A percentile compares a stretch with the other conserved stretches of the same genome.
Evolutionary conservation across 2,113 vertebrate species (phyloP).

Genomic region (Planiliza haematocheilus): DNA sequence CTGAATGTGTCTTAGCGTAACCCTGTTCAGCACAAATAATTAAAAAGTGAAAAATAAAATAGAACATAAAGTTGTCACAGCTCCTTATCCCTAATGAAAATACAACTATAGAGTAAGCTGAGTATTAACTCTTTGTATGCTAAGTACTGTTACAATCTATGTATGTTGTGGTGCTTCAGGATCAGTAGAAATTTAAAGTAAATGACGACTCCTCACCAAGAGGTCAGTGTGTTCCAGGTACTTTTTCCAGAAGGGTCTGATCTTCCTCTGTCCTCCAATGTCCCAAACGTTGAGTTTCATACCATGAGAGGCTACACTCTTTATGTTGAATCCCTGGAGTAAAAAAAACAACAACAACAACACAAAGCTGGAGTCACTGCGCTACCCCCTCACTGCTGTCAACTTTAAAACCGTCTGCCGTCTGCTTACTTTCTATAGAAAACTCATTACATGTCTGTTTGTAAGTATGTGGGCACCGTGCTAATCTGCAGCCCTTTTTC

Average conservation of each 20-base stretch:
- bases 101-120: not conserved
- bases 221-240: conserved; percentile 89
- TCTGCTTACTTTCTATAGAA: not conserved
- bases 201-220: conserved; percentile 81
- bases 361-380: conserved; percentile 29
- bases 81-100: not conserved
- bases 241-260: conserved; percentile 89
- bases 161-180: not conserved
- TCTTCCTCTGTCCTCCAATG: conserved; percentile 89
- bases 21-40: no score
- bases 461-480: not conserved
- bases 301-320: conserved; percentile 88
- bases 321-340: conserved; percentile 89
- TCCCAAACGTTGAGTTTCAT: conserved; percentile 91
- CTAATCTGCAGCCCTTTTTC: conserved; percentile 50
- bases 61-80: not conserved
- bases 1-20: no score
- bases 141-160: not conserved
- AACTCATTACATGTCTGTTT: conserved; percentile 20
- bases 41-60: not conserved
- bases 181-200: not conserved
- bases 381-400: not conserved
- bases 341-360: not conserved
- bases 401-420: no score
- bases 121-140: not conserved